These are phyloP conservation scores for Oceanodroma tethys DNA, from an alignment of 2,113 vertebrate species.

Conservation along the genomic window DNA sequence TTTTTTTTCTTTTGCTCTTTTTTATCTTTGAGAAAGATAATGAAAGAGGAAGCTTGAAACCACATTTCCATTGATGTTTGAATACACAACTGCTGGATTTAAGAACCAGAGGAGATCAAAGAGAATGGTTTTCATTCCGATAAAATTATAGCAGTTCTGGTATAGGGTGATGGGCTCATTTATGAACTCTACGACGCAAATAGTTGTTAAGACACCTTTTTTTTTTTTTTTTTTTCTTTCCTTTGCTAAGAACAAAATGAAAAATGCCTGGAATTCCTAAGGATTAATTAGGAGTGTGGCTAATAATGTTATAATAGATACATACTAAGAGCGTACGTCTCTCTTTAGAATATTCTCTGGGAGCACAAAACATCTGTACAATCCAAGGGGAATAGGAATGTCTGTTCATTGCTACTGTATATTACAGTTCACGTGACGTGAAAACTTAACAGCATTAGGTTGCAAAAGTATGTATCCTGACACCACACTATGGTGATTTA, in stretches of 20 bases:
- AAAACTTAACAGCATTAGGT: neutral
- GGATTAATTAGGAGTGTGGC: slow-evolving; percentile 81
- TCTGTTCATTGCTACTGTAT: neutral
- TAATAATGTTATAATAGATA: slow-evolving; percentile 75
- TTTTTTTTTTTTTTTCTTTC: neutral
- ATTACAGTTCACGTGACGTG: neutral
- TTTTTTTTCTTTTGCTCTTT: slow-evolving; percentile 72
- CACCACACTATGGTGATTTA: neutral
- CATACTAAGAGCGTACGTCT: rapidly evolving
- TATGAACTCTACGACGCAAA: slow-evolving; percentile 81
- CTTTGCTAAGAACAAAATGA: slow-evolving; percentile 73
- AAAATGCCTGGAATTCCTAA: slow-evolving; percentile 78
- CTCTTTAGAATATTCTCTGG: neutral
- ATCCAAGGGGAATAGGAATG: neutral
- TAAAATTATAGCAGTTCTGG: slow-evolving; percentile 81
- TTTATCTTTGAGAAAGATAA: slow-evolving; percentile 92
- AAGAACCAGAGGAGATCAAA: slow-evolving; percentile 92
- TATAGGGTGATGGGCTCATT: slow-evolving; percentile 81
- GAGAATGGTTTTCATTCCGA: slow-evolving; percentile 80
- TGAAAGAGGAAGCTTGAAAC: slow-evolving; percentile 89
- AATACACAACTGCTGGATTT: slow-evolving; percentile 91
- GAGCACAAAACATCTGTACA: neutral
- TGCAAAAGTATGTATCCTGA: neutral
- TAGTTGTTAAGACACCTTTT: slow-evolving; percentile 78
- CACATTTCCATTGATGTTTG: slow-evolving; percentile 88